Percentiles rank a stretch among this genome's conserved stretches.
Evolutionary conservation across 1,140 invertebrate species (phyloP).

Genomic region (Ceratitis capitata): DNA sequence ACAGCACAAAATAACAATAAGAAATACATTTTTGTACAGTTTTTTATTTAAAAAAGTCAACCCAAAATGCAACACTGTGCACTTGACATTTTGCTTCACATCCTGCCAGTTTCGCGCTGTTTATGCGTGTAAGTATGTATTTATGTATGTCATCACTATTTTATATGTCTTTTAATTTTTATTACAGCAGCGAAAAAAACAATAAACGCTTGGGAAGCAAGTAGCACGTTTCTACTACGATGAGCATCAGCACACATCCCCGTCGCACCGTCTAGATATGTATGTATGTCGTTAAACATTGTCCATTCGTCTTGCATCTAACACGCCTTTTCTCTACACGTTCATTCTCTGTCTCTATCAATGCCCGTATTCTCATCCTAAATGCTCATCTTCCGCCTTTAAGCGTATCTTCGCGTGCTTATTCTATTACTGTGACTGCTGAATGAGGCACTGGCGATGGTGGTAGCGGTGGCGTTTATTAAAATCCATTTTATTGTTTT

Average conservation of each 20-base stretch:
- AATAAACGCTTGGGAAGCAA: background rate
- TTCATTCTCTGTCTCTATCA: background rate
- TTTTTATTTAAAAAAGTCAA: too few relatives aligned
- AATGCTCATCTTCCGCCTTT: background rate
- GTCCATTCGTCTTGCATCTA: background rate
- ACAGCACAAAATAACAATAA: too few relatives aligned
- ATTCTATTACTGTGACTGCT: background rate
- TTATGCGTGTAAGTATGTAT: background rate
- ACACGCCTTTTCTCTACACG: background rate
- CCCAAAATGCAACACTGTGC: too few relatives aligned
- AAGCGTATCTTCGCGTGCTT: background rate
- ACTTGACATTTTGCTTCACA: background rate
- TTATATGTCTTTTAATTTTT: background rate
- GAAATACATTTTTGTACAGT: too few relatives aligned
- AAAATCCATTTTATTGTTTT: constrained; percentile 42
- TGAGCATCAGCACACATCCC: background rate
- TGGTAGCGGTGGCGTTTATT: constrained; percentile 41
- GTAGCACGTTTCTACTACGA: background rate
- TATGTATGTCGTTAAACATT: background rate
- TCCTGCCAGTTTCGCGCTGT: too few relatives aligned
- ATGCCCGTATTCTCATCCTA: constrained; percentile 10
- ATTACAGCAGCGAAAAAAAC: background rate
- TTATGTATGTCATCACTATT: background rate
- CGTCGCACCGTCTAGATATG: background rate
- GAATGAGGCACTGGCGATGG: background rate